Conservation (phyloP, 2,888 invertebrate species). For the Sinhomidia bicolor region DNA sequence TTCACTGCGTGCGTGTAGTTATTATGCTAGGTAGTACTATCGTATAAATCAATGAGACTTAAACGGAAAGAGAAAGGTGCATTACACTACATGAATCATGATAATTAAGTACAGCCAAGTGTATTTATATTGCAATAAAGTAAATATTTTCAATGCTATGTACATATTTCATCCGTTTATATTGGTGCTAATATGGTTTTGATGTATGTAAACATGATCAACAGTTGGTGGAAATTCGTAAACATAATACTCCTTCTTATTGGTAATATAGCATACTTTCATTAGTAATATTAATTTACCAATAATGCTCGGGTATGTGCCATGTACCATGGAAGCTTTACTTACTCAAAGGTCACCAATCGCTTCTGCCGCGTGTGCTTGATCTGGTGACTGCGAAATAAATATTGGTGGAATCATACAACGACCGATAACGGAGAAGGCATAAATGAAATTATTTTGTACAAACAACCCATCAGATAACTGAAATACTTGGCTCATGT, state of each 20-base stretch:
- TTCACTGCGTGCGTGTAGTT: too few relatives aligned
- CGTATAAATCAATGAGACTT: not conserved
- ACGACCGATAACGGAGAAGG: constrained; percentile 37
- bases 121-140: not conserved
- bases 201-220: constrained; percentile 47
- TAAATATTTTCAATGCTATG: too few relatives aligned
- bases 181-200: constrained; percentile 15
- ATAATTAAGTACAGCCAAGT: not conserved
- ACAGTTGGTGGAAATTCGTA: constrained; percentile 15
- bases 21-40: not conserved
- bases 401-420: not conserved
- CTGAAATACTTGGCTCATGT: too few relatives aligned
- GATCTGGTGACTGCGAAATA: not conserved
- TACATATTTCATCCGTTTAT: not conserved
- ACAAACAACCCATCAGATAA: too few relatives aligned
- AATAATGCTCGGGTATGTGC: not conserved
- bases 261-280: not conserved
- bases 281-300: not conserved
- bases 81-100: not conserved
- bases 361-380: not conserved
- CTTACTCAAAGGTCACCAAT: constrained; percentile 44
- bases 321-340: too few relatives aligned
- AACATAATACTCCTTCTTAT: not conserved
- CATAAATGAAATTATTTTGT: not conserved
- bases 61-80: not conserved